Evolutionary conservation across 1,140 invertebrate species (phyloP), one percentile per base, ranked within the genome.

Genomic region (Heliconius himera): DNA sequence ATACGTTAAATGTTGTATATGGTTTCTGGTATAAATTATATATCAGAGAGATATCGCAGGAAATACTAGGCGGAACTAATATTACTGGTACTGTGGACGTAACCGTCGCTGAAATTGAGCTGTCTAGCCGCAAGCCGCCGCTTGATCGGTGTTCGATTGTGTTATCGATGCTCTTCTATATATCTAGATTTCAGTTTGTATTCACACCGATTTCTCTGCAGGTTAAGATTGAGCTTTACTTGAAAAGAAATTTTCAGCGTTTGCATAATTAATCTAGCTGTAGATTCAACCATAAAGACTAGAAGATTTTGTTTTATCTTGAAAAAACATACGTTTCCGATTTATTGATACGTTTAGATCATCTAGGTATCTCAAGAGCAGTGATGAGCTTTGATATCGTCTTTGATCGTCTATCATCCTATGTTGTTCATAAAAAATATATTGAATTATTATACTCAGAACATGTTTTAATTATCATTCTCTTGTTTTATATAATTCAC

Each of bases 91-190:
- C 54, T 76, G 79, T 49, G 70, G 77, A 74, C 74, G 73, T 73
- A 76, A 60, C 76, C 78, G 82, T 85, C 84, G 78, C 70, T 85
- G 84, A 83, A 87, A 85, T 87, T 82, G 82, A 85, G 83, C 82
- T 86, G 85, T 87, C 83, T 85, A 71, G 84, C 82, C 86, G 78
- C 84, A 86, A 85, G 85, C 81, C 80, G 80, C 72, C 81, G 80
- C 51, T 70, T 80, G 78, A 83, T 76, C 79, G 80, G 76, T 70
- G 81, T 81, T 84, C 86, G 85, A 83, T 83, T 85, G 85, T 77
- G 80, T 88, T 85, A 88, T 89, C 84, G 82, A 87, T 87, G 85
- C 84, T 72, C 66, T 49, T 41, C 38, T 74, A 74, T 74, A 66
- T 38, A 72, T 72, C 33, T 36, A 72, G 18, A 41, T 72, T 72